A percentile compares a stretch with the other conserved stretches of the same genome.
Conservation (phyloP, 2,113 vertebrate genomes). For the Tenrec ecaudatus region DNA sequence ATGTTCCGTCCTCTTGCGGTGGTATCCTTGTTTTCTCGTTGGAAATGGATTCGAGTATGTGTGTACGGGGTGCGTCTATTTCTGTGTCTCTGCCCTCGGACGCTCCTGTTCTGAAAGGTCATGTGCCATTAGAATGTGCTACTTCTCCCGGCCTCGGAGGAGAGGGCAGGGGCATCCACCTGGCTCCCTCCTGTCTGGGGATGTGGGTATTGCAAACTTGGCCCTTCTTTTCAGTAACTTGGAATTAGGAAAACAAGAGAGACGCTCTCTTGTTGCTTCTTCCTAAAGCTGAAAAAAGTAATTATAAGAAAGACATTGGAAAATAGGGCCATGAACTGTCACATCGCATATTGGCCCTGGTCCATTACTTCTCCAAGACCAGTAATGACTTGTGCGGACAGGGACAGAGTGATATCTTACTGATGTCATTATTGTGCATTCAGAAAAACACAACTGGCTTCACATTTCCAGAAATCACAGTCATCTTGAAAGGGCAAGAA, state of each 20-base stretch:
- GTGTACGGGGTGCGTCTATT: too few species aligned
- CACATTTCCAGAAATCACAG: not conserved
- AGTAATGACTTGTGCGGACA: conserved; percentile 7
- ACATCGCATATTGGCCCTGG: not conserved
- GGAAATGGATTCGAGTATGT: not conserved
- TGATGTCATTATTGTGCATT: conserved; percentile 49
- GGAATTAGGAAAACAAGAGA: not conserved
- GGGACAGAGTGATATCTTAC: conserved; percentile 46
- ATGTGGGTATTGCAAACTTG: not conserved
- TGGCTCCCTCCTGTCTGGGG: not conserved
- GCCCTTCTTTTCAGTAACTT: conserved; percentile 14
- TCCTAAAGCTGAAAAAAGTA: not conserved
- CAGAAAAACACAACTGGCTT: not conserved
- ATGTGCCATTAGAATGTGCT: fast-evolving
- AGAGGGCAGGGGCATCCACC: not conserved
- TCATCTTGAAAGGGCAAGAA: not conserved
- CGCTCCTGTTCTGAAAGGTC: not conserved
- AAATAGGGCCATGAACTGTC: conserved; percentile 7
- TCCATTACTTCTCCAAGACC: conserved; percentile 13
- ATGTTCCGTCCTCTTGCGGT: not conserved
- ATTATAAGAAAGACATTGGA: conserved; percentile 17
- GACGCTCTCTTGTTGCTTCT: not conserved
- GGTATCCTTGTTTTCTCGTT: not conserved
- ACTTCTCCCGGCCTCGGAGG: not conserved
- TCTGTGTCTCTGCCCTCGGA: not conserved